These are phyloP conservation scores for Microhierax caerulescens DNA, from an alignment of 2,797 vertebrate genomes.

Conservation along the genomic window DNA sequence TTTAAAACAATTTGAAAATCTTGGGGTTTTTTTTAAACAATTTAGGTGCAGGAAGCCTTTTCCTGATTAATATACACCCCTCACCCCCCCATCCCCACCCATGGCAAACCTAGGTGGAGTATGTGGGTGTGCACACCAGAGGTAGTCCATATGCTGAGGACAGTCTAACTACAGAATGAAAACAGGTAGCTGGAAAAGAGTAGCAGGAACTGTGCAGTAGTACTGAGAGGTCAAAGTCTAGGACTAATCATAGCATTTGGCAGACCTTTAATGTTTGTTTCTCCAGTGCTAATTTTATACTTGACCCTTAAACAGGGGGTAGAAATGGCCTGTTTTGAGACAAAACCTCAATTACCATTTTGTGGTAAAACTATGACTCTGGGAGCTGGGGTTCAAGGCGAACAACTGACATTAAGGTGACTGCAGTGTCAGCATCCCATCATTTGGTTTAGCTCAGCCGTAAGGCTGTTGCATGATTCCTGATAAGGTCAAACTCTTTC, in stretches of 20 bases:
- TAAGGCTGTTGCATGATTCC: background rate
- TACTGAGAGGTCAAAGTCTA: background rate
- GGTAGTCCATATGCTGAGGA: background rate
- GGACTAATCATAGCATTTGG: background rate
- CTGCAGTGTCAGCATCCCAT: background rate
- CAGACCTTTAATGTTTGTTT: background rate
- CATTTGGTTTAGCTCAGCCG: background rate
- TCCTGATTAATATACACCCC: background rate
- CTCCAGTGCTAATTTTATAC: background rate
- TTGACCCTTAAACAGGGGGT: background rate
- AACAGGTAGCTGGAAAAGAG: constrained; percentile 3
- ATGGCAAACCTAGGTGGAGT: background rate
- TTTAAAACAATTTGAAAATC: background rate
- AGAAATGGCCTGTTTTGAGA: background rate
- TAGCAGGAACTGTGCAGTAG: background rate
- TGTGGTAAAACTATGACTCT: background rate
- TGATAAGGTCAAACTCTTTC: background rate
- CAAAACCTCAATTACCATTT: background rate
- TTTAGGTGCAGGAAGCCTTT: background rate
- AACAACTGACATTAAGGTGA: background rate
- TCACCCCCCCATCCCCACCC: background rate
- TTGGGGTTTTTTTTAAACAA: background rate
- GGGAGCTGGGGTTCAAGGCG: background rate
- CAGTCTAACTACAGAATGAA: background rate
- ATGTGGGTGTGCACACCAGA: background rate